Evolutionary conservation across 1,140 invertebrate species (phyloP), one percentile per base, ranked within the genome.

Genomic region (Pissodes strobi): DNA sequence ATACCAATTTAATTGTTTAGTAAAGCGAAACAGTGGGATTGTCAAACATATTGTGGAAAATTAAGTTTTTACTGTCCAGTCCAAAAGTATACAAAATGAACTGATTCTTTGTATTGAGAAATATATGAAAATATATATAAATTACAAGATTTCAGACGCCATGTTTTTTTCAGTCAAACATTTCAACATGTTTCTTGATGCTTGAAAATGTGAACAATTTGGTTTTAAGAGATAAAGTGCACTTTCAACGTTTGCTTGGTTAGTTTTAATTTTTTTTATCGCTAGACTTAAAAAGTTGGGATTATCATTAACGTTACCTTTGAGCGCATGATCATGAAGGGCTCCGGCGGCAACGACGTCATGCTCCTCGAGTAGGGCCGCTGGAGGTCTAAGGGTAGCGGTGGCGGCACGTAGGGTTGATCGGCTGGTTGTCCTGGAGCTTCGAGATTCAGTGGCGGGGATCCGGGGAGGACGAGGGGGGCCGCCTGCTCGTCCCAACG

Each of bases 291-390:
- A 9, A 6, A 5, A 13, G 46, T 13, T 18, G 3, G 10, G 18
- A 49, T 23, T 17, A 17, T 2, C 34, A 37, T 34, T 1, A 15
- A 37, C 13, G 8, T 23, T 21, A 64, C 62, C 78, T 94, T 94
- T 48, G 92, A 93, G 68, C 93, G 87, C 84, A 95, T 90, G 81
- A 97, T 97, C 89, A 95, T 93, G 81, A 94, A 94, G 64, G 93
- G 91, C 82, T 97, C 94, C 43, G 94, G 94, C 52, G 92, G 92
- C 76, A 94, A 83, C 68, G 91, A 93, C 71, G 89, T 91, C 88
- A 93, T 90, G 76, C 91, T 93, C 78, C 86, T 83, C 64, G 89
- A 91, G 82, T 90, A 89, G 72, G 87, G 84, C 72, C 88, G 80
- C 69, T 85, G 82, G 70, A 83, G 85, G 80, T 87, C 86, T 76